Base-by-base conservation (phyloP, 2,113 vertebrate species). In the Vulpes ferrilata region DNA sequence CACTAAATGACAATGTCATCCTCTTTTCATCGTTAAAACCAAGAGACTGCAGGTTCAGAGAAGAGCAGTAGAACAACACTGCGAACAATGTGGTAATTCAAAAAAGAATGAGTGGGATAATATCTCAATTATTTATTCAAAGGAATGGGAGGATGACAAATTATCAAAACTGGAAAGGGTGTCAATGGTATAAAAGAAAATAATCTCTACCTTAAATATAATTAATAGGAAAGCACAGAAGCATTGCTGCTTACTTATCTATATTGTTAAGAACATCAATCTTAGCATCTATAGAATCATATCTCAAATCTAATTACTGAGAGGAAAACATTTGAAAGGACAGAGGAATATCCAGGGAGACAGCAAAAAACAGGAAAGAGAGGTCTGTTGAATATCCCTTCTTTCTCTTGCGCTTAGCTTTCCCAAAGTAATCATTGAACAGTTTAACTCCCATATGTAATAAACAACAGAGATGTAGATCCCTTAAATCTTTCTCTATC, bases 141-240 rank as follows among this genome's bases (percentile, higher is more conserved):
- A 97, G 93, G 74, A 96, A 98, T 60, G 92, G 96, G 91, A 97
- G 92, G 97, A 98, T 95, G 97, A 98, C 93, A 98, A 98, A 97
- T 98, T 92, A 98, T 88, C 98, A 98, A 98, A 97, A 96, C 95
- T 97, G 78, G 92, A 89, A 81, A 97, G 81, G 90, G 74, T 95
- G 78, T 92, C 94, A 51, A 59, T 43, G 27, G 16, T 32, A 81
- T n/a, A 90, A 90, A 64, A 90, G 35, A 87, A 94, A 92, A 86
- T 73, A 85, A 90, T 92, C 93, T 97, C 84, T 93, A 96, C 78
- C 95, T 98, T 98, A 89, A 98, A 98, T 95, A 64, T 94, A 11
- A 1, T 86, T 74, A 95, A 97, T 95, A 97, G 94, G 93, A 62
- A 97, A 97, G 95, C 96, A 95, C 92, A 95, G 79, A 94, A 93